Evolutionary conservation across 2,888 invertebrate genomes (phyloP).

Genomic region (Trypoxylon attenuatum): DNA sequence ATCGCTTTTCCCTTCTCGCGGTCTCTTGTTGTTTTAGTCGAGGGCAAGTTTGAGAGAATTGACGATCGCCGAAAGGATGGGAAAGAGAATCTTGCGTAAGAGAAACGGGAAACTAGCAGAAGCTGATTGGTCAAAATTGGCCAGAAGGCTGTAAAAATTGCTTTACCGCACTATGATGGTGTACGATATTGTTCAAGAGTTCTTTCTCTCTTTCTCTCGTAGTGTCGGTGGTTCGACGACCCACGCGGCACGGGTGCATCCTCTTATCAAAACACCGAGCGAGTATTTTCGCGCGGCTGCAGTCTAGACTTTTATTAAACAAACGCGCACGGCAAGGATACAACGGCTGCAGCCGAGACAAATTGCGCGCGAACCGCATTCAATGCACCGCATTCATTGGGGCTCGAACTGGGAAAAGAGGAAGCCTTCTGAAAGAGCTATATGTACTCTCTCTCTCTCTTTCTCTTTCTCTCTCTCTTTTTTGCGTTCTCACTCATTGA

Average conservation of each 20-base stretch:
- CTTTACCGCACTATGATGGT: background rate
- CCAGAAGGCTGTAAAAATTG: too few species aligned
- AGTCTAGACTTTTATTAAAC: constrained; percentile 56
- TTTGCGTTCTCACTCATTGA: too few species aligned
- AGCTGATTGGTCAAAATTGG: too few species aligned
- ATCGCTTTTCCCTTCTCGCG: background rate
- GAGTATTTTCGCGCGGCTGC: constrained; percentile 49
- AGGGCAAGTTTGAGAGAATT: too few species aligned
- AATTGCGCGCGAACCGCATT: constrained; percentile 34
- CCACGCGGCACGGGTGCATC: constrained; percentile 23
- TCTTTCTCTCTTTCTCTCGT: too few species aligned
- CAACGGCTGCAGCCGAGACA: constrained; percentile 8
- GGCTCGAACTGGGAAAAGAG: background rate
- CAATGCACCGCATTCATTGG: constrained; percentile 17
- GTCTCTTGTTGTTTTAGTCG: too few species aligned
- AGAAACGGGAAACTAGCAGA: too few species aligned
- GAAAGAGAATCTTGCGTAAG: too few species aligned
- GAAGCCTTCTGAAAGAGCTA: too few species aligned
- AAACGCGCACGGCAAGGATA: constrained; percentile 28
- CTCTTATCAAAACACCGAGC: constrained; percentile 52
- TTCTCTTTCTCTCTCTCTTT: too few species aligned
- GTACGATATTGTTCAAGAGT: constrained; percentile 30
- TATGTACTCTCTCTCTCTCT: too few species aligned
- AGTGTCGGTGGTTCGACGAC: constrained; percentile 46
- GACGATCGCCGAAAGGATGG: too few species aligned